A percentile compares a stretch with the other conserved stretches of the same genome.
Conservation (phyloP, 2,113 vertebrate species). For the Cochlearius cochlearius region DNA sequence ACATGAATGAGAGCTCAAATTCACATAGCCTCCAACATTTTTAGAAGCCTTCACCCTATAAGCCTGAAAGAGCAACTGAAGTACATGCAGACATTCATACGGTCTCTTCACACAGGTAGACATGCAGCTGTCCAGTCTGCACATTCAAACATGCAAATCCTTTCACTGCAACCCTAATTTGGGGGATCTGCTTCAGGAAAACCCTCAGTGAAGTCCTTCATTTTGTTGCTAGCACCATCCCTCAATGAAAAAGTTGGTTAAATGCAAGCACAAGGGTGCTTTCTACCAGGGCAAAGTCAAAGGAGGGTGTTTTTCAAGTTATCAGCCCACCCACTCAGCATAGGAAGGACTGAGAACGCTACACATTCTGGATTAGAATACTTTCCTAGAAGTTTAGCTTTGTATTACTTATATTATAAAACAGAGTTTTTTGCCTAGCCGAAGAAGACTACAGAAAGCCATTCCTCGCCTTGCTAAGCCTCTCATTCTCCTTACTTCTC, state of each 20-base stretch:
- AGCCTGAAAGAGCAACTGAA: background rate
- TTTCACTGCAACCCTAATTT: background rate
- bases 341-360: background rate
- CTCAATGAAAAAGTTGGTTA: background rate
- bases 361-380: background rate
- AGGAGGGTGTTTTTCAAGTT: background rate
- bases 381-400: background rate
- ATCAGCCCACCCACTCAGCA: background rate
- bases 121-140: background rate
- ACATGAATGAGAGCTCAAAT: background rate
- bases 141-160: background rate
- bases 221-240: background rate
- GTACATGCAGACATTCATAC: background rate
- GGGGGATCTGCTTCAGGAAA: background rate
- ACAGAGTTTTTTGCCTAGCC: background rate
- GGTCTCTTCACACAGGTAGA: background rate
- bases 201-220: background rate
- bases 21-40: background rate
- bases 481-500: background rate
- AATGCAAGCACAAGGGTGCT: background rate
- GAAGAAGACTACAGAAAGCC: background rate
- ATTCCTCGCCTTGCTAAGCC: background rate
- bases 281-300: background rate
- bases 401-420: background rate
- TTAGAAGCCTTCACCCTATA: background rate